Evolutionary conservation across 1,140 invertebrate genomes (phyloP).

Genomic region (Procambarus virginalis): DNA sequence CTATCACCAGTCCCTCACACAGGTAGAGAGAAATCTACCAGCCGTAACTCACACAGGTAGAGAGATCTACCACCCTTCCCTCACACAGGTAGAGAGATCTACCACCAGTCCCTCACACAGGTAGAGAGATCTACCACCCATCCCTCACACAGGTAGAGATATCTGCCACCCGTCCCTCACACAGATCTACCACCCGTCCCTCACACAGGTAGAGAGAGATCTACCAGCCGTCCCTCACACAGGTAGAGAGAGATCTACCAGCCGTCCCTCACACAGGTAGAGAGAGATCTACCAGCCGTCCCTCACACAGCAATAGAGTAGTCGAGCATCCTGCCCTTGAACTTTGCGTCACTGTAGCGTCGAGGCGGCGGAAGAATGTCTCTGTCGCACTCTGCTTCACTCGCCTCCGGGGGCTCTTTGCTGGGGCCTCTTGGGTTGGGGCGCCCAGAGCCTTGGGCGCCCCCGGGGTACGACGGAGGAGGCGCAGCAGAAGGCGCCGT

Average conservation of each 20-base stretch:
- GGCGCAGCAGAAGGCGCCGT: conserved; percentile 15
- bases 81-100: too few species aligned
- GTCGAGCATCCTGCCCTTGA: conserved; percentile 39
- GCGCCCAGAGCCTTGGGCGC: conserved; percentile 35
- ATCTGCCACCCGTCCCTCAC: not conserved
- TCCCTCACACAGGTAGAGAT: not conserved
- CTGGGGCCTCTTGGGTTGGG: conserved; percentile 58
- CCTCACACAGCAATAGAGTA: conserved; percentile 61
- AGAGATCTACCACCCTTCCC: too few species aligned
- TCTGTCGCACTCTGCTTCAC: conserved; percentile 51
- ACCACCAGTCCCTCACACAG: not conserved
- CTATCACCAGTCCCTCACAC: too few species aligned
- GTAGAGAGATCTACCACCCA: not conserved
- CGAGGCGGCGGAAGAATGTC: conserved; percentile 58
- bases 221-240: not conserved
- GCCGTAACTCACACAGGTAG: too few species aligned
- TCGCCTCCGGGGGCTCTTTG: conserved; percentile 52
- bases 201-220: too few species aligned
- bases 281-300: not conserved
- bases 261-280: not conserved
- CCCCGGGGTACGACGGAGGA: conserved; percentile 54
- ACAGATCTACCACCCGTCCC: too few species aligned
- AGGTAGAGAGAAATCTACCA: too few species aligned
- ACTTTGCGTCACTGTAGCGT: conserved; percentile 58
- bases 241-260: not conserved